Evolutionary conservation across 2,888 invertebrate species (phyloP), one percentile per base, ranked within the genome.

Genomic region (Philaethria dido): DNA sequence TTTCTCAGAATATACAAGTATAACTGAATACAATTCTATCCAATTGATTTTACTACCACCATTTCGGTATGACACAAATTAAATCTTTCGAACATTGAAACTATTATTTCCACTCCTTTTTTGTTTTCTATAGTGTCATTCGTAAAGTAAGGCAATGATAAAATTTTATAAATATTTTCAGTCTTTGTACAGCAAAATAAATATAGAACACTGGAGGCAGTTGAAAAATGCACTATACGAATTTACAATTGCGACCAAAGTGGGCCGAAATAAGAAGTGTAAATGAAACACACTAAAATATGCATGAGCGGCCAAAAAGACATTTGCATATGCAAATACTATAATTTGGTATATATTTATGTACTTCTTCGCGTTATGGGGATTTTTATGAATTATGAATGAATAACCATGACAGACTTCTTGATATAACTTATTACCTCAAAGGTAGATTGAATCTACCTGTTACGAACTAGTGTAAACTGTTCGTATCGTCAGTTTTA

Each of bases 251-350:
- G 29, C 14, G 44, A 60, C 45, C 29, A 60, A 45, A 60, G 60
- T 60, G 60, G 60, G 45, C 16, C 60, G 33, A 60, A 60, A 60
- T 60, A 60, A 60, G 59, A 60, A 60, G 60, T 45, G 45, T 44
- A 45, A 60, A 60, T 60, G 45, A 57, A 60, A 45, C 42, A 60
- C 60, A 45, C 45, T 60, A 60, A 29, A 60, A 60, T 60, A 60
- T 60, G 33, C 60, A 60, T 44, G 60, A 60, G 45, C 60, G 25
- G 25, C 45, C 60, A 60, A 60, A 60, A 60, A 45, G 45, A 47
- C 47, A 60, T 60, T 60, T 60, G 45, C 60, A 60, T 60, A 60
- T 60, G 60, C 47, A 60, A 47, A 60, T 60, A 8, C 8, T 45
- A 45, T 33, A 47, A 60, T 47, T 33, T 47, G 60, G 45, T 11